phyloP scores from a whole-genome alignment of 2,888 invertebrate species.

The Mythimna ferrago region DNA sequence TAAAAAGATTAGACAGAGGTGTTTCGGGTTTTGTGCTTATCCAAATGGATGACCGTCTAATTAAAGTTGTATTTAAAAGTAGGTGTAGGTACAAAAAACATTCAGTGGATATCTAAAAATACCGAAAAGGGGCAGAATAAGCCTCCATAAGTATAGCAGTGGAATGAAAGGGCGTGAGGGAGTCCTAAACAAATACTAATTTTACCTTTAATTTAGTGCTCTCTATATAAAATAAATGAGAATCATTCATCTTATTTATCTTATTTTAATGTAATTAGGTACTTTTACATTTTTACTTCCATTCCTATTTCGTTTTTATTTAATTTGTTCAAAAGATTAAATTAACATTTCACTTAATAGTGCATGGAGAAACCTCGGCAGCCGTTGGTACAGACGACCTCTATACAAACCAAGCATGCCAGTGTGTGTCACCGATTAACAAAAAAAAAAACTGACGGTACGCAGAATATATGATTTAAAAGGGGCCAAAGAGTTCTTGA shows the following conservation, averaged over 20 bases:
- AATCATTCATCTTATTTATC: slow-evolving; percentile 1
- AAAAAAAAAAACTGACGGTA: too few species aligned
- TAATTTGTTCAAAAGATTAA: neutral
- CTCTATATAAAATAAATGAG: slow-evolving; percentile 12
- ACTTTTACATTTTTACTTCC: neutral
- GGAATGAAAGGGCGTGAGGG: slow-evolving; percentile 20
- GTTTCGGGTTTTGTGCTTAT: too few species aligned
- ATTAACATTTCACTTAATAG: too few species aligned
- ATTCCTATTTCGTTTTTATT: neutral
- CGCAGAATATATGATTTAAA: too few species aligned
- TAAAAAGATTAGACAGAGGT: too few species aligned
- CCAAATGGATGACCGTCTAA: too few species aligned
- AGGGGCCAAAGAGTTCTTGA: too few species aligned
- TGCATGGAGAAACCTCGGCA: too few species aligned
- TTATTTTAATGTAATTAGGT: slow-evolving; percentile 17
- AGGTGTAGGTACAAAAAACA: neutral
- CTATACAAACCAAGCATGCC: neutral
- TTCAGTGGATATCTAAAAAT: neutral
- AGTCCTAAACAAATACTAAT: slow-evolving; percentile 39
- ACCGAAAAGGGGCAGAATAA: neutral
- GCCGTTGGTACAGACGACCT: neutral
- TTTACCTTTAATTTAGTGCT: slow-evolving; percentile 25
- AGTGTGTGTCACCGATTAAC: neutral
- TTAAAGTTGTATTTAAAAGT: slow-evolving; percentile 1
- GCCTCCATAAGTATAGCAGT: neutral